Base-by-base conservation (phyloP, 1,140 invertebrate species). In the Hylaeus anthracinus region DNA sequence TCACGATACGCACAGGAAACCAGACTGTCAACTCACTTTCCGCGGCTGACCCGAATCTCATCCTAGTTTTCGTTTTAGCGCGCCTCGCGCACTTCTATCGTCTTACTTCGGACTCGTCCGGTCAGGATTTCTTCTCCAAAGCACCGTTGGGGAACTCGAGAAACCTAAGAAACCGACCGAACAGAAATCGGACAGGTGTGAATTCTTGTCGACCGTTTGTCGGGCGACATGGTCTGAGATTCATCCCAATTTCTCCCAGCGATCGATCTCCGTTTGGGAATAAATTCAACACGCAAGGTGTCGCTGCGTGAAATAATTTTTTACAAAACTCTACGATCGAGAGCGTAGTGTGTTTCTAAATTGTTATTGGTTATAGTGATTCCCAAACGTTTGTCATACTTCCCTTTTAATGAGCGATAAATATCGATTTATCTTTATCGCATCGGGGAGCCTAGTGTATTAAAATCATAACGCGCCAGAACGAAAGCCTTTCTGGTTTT, bases 1-100 rank as follows among this genome's bases (percentile, higher is more conserved):
- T 37, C 37, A 51, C 51, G 15, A 55, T 78, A 78, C 61, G 43
- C 60, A 48, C 55, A 70, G 67, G 64, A 65, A 86, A 79, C 74
- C 61, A 37, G 64, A 67, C 73, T 64, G 83, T 81, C 87, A 86
- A 89, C 88, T 90, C 89, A 86, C 89, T 90, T 90, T 90, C 89
- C 80, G 85, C 75, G 69, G 80, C 56, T 88, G 88, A 90, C 89
- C 89, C 48, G 71, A 85, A 89, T 89, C 75, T 60, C 65, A 66
- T 82, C 63, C 69, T 64, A 53, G 74, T 87, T 86, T 83, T 85
- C 79, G 63, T 82, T 87, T 86, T 67, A 84, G 48, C 73, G 37
- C 72, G 45, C 56, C 53, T 48, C 74, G 37, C 65, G 65, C 65
- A 86, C 81, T 87, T 89, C 83, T 86, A 87, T 79, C 58, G 67